phyloP scores from a whole-genome alignment of 1,140 invertebrate genomes.

The Phymastichus coffea region DNA sequence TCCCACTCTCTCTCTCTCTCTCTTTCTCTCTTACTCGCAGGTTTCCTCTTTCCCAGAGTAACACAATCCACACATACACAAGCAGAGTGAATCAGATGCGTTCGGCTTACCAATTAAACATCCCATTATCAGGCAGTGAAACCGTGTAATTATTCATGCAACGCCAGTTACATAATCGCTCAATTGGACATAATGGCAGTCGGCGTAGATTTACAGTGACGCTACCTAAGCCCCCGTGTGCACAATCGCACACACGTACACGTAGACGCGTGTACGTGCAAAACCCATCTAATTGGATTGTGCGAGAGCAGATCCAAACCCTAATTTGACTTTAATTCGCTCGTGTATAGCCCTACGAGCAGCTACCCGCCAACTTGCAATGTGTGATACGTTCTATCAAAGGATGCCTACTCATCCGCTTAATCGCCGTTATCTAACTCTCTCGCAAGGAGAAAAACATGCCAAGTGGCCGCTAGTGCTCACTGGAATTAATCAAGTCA shows the following conservation, averaged over 20 bases:
- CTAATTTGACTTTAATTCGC: slow-evolving; percentile 10
- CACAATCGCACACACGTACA: not conserved
- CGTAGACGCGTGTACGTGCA: not conserved
- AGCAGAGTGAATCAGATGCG: not conserved
- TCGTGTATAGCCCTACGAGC: no score
- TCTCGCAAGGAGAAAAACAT: not conserved
- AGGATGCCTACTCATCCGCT: no score
- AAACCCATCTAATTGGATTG: not conserved
- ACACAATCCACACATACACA: not conserved
- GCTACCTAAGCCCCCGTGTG: not conserved
- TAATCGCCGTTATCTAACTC: no score
- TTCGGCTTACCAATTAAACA: slow-evolving; percentile 15
- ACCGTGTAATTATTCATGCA: slow-evolving; percentile 18
- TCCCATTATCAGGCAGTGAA: slow-evolving; percentile 16
- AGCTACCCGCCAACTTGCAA: no score
- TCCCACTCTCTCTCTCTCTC: not conserved
- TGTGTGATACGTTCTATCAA: no score
- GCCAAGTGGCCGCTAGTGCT: not conserved
- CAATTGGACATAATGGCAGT: slow-evolving; percentile 5
- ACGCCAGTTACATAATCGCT: slow-evolving; percentile 20
- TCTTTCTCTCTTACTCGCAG: no score
- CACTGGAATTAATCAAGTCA: slow-evolving; percentile 18
- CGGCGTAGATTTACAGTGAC: not conserved
- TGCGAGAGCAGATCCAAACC: not conserved
- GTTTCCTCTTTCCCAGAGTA: no score